Conservation (phyloP, 2,113 vertebrate species). For the Accipiter cooperii region DNA sequence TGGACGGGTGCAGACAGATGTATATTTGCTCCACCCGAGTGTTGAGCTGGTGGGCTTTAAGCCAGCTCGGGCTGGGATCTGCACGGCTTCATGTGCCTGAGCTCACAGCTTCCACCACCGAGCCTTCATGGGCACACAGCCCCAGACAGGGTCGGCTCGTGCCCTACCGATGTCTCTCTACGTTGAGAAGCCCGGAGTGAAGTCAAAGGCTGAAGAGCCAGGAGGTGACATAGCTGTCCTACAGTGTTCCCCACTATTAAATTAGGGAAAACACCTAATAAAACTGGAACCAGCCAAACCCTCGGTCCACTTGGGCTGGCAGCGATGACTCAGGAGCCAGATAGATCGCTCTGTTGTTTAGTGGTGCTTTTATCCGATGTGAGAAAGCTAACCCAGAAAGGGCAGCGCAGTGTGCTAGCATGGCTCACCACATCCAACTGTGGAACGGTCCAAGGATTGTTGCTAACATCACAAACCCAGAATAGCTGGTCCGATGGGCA, state of each 20-base stretch:
- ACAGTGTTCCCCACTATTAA: neutral
- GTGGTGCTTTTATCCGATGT: neutral
- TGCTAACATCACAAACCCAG: neutral
- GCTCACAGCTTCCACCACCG: neutral
- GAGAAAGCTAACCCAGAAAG: neutral
- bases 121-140: neutral
- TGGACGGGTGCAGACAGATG: neutral
- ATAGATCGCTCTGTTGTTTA: fast-evolving
- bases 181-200: neutral
- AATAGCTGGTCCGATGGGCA: neutral
- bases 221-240: neutral
- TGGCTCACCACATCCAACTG: fast-evolving
- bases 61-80: neutral
- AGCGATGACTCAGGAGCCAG: neutral
- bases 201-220: neutral
- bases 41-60: neutral
- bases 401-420: neutral
- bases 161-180: neutral
- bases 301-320: neutral
- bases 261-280: neutral
- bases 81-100: neutral
- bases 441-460: neutral
- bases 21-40: neutral
- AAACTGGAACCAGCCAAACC: neutral
- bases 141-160: neutral